A percentile compares a stretch with the other conserved stretches of the same genome.
phyloP scores from a whole-genome alignment of 2,797 vertebrate genomes.

The Mormyrops boulengeri region DNA sequence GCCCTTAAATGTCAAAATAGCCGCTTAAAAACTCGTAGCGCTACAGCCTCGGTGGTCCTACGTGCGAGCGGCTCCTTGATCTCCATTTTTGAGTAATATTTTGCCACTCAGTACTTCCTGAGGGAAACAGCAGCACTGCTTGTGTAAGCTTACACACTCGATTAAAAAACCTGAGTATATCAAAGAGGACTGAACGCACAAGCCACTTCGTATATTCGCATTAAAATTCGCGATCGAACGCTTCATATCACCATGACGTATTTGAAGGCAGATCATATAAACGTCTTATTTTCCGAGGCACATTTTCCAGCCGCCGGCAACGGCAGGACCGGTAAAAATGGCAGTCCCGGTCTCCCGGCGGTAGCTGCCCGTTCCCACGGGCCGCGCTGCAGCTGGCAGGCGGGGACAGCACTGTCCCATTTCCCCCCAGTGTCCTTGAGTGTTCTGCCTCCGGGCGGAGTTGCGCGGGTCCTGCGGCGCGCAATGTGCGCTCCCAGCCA shows the following conservation, averaged over 20 bases:
- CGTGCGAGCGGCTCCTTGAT: background rate
- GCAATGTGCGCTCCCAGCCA: constrained; percentile 67
- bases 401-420: constrained; percentile 65
- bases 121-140: background rate
- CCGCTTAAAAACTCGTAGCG: background rate
- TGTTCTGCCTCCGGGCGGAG: constrained; percentile 68
- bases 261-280: background rate
- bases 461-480: constrained; percentile 65
- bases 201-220: background rate
- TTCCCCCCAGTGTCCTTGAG: constrained; percentile 73
- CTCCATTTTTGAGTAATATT: background rate
- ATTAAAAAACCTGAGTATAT: background rate
- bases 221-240: background rate
- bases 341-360: background rate
- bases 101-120: background rate
- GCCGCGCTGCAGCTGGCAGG: constrained; percentile 43
- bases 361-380: background rate
- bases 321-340: background rate
- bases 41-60: background rate
- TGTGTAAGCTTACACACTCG: background rate
- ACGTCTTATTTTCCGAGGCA: background rate
- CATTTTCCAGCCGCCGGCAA: background rate
- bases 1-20: background rate
- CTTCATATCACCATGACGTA: background rate
- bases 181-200: background rate